Percentiles rank a stretch among this genome's conserved stretches.
Conservation (phyloP, 2,113 vertebrate species). For the Puntigrus tetrazona region DNA sequence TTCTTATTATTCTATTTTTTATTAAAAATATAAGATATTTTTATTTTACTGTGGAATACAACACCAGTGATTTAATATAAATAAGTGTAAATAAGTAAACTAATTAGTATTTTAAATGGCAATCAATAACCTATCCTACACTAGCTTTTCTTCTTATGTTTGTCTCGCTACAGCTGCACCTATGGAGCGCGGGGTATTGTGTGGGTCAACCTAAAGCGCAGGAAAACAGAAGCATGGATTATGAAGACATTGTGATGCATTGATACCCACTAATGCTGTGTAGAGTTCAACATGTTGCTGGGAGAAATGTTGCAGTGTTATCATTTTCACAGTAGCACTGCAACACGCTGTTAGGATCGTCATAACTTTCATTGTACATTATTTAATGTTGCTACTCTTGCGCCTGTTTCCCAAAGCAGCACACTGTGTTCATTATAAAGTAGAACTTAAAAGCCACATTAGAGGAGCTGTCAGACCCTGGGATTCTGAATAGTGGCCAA, state of each 20-base stretch:
- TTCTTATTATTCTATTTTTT: too few species aligned
- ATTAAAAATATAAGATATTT: too few species aligned
- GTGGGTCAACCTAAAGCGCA: neutral
- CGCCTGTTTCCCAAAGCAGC: constrained; percentile 5
- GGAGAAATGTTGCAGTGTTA: constrained; percentile 17
- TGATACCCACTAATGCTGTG: constrained; percentile 14
- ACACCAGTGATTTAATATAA: too few species aligned
- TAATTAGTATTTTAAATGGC: neutral
- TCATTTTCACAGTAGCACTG: constrained; percentile 9
- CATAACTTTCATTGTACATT: constrained; percentile 20
- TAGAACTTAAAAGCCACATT: constrained; percentile 40
- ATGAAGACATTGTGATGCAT: constrained; percentile 7
- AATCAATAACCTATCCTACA: neutral
- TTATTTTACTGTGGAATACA: too few species aligned
- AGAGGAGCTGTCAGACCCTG: constrained; percentile 2
- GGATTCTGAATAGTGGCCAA: constrained; percentile 10
- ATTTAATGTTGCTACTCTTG: constrained; percentile 11
- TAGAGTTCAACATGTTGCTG: constrained; percentile 2
- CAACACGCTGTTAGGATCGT: constrained; percentile 5
- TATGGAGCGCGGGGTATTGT: neutral
- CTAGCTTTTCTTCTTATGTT: neutral
- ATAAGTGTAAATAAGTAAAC: too few species aligned
- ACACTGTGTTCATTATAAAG: constrained; percentile 34
- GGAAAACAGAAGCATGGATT: neutral
- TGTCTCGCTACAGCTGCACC: neutral